A percentile compares a stretch with the other conserved stretches of the same genome.
phyloP scores from a whole-genome alignment of 1,140 invertebrate species.

The Orchesella cincta region DNA sequence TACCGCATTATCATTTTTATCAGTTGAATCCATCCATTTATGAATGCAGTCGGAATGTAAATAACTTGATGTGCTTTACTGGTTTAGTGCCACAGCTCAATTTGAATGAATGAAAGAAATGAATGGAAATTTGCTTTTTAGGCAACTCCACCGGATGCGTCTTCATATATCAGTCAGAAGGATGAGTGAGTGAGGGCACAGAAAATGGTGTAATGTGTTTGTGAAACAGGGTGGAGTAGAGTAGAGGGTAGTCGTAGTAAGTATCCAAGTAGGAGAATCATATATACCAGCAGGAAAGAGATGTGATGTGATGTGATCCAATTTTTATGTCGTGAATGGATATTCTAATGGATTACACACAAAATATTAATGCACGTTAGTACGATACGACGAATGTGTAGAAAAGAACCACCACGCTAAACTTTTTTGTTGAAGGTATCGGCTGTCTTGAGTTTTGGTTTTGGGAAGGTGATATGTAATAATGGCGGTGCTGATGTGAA shows the following conservation, averaged over 20 bases:
- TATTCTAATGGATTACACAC: slow-evolving; percentile 13
- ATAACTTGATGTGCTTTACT: too few species aligned
- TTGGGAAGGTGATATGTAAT: too few species aligned
- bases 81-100: neutral
- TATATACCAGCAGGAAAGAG: neutral
- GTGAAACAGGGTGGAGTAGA: neutral
- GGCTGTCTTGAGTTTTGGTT: too few species aligned
- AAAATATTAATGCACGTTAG: neutral
- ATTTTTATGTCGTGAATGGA: neutral
- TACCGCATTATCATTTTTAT: too few species aligned
- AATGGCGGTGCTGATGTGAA: too few species aligned
- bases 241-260: slow-evolving; percentile 3
- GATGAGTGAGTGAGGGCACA: too few species aligned
- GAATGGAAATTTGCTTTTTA: too few species aligned
- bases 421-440: too few species aligned
- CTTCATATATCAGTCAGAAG: neutral
- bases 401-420: too few species aligned
- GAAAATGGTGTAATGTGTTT: neutral
- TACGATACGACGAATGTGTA: neutral
- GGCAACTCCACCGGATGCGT: neutral
- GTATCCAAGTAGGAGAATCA: neutral
- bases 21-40: too few species aligned
- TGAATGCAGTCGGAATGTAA: too few species aligned
- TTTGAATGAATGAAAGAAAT: neutral
- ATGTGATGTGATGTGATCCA: too few species aligned